Evolutionary conservation across 1,140 invertebrate species (phyloP).

Genomic region (Proales similis): DNA sequence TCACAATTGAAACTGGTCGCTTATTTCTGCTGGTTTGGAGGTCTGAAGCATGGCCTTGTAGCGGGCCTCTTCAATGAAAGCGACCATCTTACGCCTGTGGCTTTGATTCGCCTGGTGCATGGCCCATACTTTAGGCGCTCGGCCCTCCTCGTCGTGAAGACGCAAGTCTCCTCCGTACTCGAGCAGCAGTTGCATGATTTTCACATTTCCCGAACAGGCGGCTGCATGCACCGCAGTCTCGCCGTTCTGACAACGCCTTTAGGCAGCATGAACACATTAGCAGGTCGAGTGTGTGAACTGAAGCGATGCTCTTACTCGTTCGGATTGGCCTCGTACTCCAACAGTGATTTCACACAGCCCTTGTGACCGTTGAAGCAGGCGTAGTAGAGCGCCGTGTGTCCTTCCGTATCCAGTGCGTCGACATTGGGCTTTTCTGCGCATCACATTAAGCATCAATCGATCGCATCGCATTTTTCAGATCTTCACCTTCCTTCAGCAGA

Average conservation of each 20-base stretch:
- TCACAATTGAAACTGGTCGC: background rate
- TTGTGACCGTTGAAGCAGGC: slow-evolving; percentile 4
- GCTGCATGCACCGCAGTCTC: slow-evolving; percentile 27
- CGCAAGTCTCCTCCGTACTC: slow-evolving; percentile 26
- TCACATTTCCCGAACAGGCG: background rate
- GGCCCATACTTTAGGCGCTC: slow-evolving; percentile 22
- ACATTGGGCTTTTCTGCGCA: slow-evolving; percentile 1
- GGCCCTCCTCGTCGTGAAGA: slow-evolving; percentile 11
- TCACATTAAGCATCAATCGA: background rate
- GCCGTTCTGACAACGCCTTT: slow-evolving; percentile 11
- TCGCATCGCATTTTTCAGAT: background rate
- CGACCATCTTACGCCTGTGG: slow-evolving; percentile 8
- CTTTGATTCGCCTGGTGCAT: slow-evolving; percentile 11
- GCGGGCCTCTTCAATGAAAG: slow-evolving; percentile 31
- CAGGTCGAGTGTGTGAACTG: background rate
- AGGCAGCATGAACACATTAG: background rate
- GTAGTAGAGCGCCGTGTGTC: slow-evolving; percentile 24
- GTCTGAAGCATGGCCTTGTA: slow-evolving; percentile 22
- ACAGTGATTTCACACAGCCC: slow-evolving; percentile 21
- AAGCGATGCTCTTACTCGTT: slow-evolving; percentile 38
- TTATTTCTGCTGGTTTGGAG: slow-evolving; percentile 5
- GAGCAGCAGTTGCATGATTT: background rate
- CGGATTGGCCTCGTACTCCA: slow-evolving; percentile 11
- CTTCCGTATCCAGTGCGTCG: slow-evolving; percentile 7
- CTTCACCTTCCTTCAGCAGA: slow-evolving; percentile 23